These are phyloP conservation scores for Dasypolia templi DNA, from an alignment of 2,888 invertebrate species.

Conservation along the genomic window DNA sequence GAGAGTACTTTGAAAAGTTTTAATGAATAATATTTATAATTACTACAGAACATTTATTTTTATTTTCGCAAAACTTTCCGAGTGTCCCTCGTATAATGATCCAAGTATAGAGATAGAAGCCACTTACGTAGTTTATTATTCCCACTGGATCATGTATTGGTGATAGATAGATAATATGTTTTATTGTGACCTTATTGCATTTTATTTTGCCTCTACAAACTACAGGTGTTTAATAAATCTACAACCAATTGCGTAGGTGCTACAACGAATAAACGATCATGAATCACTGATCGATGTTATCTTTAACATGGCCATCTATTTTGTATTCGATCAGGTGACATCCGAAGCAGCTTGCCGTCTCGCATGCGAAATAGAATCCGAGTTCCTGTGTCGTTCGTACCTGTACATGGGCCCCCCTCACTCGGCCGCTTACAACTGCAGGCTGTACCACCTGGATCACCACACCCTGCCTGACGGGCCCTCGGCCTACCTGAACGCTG, in stretches of 20 bases:
- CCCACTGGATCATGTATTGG: not conserved
- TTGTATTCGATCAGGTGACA: conserved; percentile 91
- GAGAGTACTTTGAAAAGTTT: too few relatives aligned
- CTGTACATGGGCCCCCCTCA: conserved; percentile 94
- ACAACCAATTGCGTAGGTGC: conserved; percentile 20
- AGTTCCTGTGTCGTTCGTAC: conserved; percentile 97
- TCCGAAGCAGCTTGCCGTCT: conserved; percentile 96
- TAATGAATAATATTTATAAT: too few relatives aligned
- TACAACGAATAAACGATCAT: conserved; percentile 47
- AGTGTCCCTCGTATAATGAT: too few relatives aligned
- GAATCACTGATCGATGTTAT: conserved; percentile 55
- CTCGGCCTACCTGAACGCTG: conserved; percentile 96
- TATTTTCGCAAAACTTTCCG: too few relatives aligned
- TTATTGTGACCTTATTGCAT: not conserved
- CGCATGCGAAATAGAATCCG: conserved; percentile 97
- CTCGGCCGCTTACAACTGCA: conserved; percentile 96
- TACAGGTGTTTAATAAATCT: conserved; percentile 46
- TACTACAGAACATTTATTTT: too few relatives aligned
- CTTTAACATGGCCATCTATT: conserved; percentile 58
- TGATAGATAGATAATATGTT: not conserved
- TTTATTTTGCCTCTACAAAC: conserved; percentile 10
- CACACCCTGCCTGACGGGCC: conserved; percentile 97
- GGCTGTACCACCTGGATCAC: conserved; percentile 97
- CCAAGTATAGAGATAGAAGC: not conserved
- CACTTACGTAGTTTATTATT: conserved; percentile 19